A percentile compares a stretch with the other conserved stretches of the same genome.
phyloP scores from a whole-genome alignment of 2,888 invertebrate genomes.

The Thera britannica region DNA sequence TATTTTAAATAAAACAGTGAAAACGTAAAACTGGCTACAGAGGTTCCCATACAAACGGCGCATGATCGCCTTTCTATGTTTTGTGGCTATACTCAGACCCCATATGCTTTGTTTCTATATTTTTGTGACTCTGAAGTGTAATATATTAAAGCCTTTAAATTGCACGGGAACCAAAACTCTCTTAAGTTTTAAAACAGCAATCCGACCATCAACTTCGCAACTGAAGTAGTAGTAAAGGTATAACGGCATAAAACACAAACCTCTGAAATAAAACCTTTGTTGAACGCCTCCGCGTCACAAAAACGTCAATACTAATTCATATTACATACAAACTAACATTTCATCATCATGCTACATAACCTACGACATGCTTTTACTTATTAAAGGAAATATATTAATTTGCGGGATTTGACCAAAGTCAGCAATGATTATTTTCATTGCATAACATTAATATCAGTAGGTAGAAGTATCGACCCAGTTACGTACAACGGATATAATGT shows the following conservation, averaged over 20 bases:
- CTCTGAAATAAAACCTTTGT: background rate
- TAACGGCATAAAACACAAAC: background rate
- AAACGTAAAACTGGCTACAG: no score
- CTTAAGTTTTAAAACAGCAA: no score
- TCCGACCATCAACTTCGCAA: no score
- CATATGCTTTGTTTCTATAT: no score
- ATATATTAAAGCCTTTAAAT: no score
- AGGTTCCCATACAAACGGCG: no score
- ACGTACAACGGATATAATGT: slow-evolving; percentile 23
- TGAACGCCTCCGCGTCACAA: background rate
- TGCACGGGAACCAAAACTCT: no score
- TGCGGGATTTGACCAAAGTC: slow-evolving; percentile 1
- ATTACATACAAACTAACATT: background rate
- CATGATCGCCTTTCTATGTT: no score
- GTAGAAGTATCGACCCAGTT: slow-evolving; percentile 14
- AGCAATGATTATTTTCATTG: slow-evolving; percentile 14
- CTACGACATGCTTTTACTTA: slow-evolving; percentile 4
- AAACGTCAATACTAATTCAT: background rate
- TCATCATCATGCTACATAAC: background rate
- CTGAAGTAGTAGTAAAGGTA: no score
- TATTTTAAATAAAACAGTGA: no score
- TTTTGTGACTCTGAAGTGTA: no score
- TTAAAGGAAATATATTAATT: background rate
- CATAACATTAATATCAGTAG: slow-evolving; percentile 6
- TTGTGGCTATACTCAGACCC: no score